Base-by-base conservation (phyloP, 2,888 invertebrate genomes). In the Hymenopus coronatus region DNA sequence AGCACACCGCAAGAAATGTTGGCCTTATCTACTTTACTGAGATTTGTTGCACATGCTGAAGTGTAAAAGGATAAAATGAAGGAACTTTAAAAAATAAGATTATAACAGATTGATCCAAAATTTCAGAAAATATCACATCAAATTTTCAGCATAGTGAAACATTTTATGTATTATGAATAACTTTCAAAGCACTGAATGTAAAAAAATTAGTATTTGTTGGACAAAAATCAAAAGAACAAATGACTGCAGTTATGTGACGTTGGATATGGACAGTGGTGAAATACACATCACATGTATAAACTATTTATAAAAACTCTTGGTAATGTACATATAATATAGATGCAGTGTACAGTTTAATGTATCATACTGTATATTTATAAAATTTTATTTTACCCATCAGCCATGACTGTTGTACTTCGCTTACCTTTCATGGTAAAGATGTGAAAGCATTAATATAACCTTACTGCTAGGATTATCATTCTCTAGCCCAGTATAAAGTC, bases 311-410 rank as follows among this genome's bases (percentile, higher is more conserved):
- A 70, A 70, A 70, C 54, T 70, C 15, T 70, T 70, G 9, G 25
- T 70, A 20, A 70, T 70, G 54, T 70, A 70, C 15, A 70, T 70
- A 70, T 3, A 33, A 81, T 87, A 87, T 87, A 87, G n/a, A 82
- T 40, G 8, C 27, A 82, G 12, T 87, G 87, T 87, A 87, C 82
- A 87, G 81, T 87, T 81, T 87, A 87, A 82, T n/a, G 82, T 87
- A 87, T 33, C 33, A 82, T 82, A 87, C 3, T 87, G 82, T 87
- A 82, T 87, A 87, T 82, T 82, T 25, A 82, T 82, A 87, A n/a
- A 87, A 33, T 30, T 87, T 87, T 82, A 87, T 87, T 87, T 87
- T 33, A 82, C n/a, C 33, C 87, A 33, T 33, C 33, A 81, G 30
- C 30, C 81, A 20, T 87, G 81, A 28, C 86, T 86, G 30, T 87